Conservation (phyloP, 2,888 invertebrate species). For the Cremastinae sp. region DNA sequence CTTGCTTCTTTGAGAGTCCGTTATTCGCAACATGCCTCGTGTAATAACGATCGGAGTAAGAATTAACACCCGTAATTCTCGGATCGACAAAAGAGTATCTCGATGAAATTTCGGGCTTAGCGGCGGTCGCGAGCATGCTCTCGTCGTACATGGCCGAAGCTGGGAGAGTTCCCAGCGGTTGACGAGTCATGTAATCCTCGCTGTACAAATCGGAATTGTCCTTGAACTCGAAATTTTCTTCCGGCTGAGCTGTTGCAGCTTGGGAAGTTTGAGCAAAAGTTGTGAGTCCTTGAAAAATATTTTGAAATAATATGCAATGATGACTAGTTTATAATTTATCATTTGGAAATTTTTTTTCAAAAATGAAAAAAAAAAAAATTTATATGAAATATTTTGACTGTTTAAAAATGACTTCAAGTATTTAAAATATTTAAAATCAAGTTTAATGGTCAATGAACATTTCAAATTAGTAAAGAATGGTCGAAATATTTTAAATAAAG, state of each 20-base stretch:
- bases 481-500: too few relatives aligned
- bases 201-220: constrained; percentile 83
- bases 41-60: constrained; percentile 84
- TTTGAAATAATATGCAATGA: background rate
- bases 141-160: constrained; percentile 79
- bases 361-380: background rate
- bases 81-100: constrained; percentile 84
- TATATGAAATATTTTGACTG: too few relatives aligned
- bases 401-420: too few relatives aligned
- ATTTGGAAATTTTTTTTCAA: too few relatives aligned
- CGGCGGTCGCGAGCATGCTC: constrained; percentile 70
- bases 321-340: background rate
- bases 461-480: too few relatives aligned
- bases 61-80: constrained; percentile 84
- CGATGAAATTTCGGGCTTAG: constrained; percentile 73
- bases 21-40: constrained; percentile 82
- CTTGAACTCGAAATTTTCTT: constrained; percentile 89
- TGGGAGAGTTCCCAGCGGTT: constrained; percentile 78
- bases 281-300: constrained; percentile 75
- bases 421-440: too few relatives aligned
- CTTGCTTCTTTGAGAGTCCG: constrained; percentile 81
- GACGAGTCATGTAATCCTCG: constrained; percentile 81
- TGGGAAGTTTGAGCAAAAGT: constrained; percentile 80
- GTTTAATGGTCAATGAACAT: too few relatives aligned
- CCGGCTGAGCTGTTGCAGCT: constrained; percentile 74